Percentiles rank a stretch among this genome's conserved stretches.
phyloP scores from a whole-genome alignment of 1,140 invertebrate genomes.

The Chironomus striatipennis region DNA sequence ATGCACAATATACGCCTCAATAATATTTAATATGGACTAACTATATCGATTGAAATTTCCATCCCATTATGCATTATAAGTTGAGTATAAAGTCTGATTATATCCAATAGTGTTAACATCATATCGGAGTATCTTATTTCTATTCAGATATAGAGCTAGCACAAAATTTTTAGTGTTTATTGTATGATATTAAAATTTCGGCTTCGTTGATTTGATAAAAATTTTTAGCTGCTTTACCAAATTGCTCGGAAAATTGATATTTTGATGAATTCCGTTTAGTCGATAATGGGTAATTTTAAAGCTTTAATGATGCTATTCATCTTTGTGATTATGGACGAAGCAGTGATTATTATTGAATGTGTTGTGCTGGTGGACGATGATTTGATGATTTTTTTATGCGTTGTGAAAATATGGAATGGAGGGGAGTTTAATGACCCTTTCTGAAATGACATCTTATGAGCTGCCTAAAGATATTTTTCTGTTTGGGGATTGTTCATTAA shows the following conservation, averaged over 20 bases:
- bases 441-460: no score
- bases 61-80: not conserved
- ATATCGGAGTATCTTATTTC: not conserved
- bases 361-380: not conserved
- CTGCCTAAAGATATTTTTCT: no score
- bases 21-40: not conserved
- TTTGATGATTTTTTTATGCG: not conserved
- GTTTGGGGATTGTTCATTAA: no score
- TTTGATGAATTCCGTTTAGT: not conserved
- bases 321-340: not conserved
- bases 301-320: no score
- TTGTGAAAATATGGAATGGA: not conserved
- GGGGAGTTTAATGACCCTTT: no score
- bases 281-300: not conserved
- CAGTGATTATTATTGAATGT: no score
- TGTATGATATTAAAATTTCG: slow-evolving; percentile 4
- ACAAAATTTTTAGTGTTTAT: not conserved
- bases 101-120: not conserved
- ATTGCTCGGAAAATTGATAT: slow-evolving; percentile 6
- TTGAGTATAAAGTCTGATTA: not conserved
- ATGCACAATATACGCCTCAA: not conserved
- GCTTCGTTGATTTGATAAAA: not conserved
- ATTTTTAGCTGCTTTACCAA: not conserved
- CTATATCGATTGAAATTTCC: not conserved
- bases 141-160: no score